Percentiles rank a stretch among this genome's conserved stretches.
Evolutionary conservation across 2,888 invertebrate species (phyloP).

Genomic region (Quadroppia sp.): DNA sequence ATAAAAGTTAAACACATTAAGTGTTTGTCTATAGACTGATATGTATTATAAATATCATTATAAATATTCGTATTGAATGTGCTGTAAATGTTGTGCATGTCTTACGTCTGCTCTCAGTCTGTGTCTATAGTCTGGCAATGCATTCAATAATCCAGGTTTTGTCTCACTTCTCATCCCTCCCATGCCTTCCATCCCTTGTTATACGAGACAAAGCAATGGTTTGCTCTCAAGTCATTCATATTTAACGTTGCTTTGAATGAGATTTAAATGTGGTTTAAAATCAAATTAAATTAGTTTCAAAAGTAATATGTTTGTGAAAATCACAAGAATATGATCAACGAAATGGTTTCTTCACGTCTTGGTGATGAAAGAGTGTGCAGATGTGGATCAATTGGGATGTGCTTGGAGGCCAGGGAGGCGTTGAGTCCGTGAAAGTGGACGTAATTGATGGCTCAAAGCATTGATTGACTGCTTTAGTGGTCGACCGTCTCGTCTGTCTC

Average conservation of each 20-base stretch:
- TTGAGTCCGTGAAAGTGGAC: too few relatives aligned
- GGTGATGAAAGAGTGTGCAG: too few relatives aligned
- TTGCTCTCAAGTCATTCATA: not conserved
- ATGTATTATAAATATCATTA: not conserved
- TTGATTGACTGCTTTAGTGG: slow-evolving; percentile 8
- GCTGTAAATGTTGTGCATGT: not conserved
- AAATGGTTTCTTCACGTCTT: too few relatives aligned
- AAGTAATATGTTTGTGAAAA: too few relatives aligned
- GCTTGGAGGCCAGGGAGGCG: too few relatives aligned
- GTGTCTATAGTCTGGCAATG: not conserved
- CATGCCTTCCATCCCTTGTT: not conserved
- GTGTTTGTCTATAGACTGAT: not conserved
- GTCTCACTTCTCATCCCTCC: slow-evolving; percentile 5
- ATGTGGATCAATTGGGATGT: too few relatives aligned
- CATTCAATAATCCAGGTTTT: not conserved
- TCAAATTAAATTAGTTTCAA: too few relatives aligned
- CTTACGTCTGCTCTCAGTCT: not conserved
- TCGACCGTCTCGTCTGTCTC: slow-evolving; percentile 25
- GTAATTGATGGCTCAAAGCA: not conserved
- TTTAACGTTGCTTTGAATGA: not conserved
- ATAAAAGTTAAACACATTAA: too few relatives aligned
- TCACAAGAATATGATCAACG: too few relatives aligned
- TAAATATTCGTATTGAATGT: not conserved
- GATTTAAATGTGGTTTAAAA: too few relatives aligned
- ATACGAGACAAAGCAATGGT: not conserved